Base-by-base conservation (phyloP, 2,888 invertebrate species). In the Cistogaster globosa region DNA sequence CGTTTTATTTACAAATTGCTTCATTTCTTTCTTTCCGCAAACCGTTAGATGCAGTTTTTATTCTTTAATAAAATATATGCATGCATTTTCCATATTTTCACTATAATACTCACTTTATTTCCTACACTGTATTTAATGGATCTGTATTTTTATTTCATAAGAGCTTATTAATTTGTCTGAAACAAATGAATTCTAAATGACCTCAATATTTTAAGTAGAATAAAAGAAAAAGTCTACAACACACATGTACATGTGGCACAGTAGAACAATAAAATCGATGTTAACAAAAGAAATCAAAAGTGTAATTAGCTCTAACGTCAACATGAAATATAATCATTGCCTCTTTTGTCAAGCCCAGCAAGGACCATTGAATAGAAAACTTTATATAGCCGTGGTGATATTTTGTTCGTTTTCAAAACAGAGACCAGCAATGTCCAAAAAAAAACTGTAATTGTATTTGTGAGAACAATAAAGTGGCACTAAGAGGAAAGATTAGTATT, bases 181-280 rank as follows among this genome's bases (percentile, higher is more conserved):
- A 63, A 69, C 72, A 81, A 84, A 81, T 77, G 77, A 78, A 78
- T 84, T 74, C 81, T 42, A 82, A 85, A 67, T 82, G 85, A 75
- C 81, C 84, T 69, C 63, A 74, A 74, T 85, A 69, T 80, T 42
- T 42, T 57, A 72, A 32, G 38, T 48, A 26, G 14, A 63, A 75
- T 22, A 71, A 32, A 69, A 63, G 11, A 79, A 51, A 71, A 26
- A 26, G 26, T 26, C n/a, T 60, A n/a, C 53, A 60, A 16, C 63
- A 67, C 62, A 72, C 53, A 48, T 12, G 1, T 4, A 42, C 42
- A 12, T 20, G 62, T 62, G 2, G 63, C 78, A 72, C 60, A 67
- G 26, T 69, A 63, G 55, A 82, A 68, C 60, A 69, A 82, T 74
- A 51, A 58, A 79, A 71, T 53, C 51, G 45, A 65, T 67, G 36